phyloP scores from a whole-genome alignment of 2,888 invertebrate species.

The Brenthis daphne region DNA sequence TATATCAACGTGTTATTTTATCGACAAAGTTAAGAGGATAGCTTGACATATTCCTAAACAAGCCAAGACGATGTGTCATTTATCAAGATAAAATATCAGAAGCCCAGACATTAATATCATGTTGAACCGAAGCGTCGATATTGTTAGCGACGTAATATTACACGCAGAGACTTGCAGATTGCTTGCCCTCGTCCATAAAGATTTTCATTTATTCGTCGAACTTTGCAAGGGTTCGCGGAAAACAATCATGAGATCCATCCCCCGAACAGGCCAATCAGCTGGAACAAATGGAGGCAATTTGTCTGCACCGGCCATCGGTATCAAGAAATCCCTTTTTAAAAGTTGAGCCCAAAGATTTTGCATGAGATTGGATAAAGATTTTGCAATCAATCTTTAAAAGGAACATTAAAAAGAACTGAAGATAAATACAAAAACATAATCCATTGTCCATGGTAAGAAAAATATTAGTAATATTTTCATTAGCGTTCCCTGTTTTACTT shows the following conservation, averaged over 20 bases:
- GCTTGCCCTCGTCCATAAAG: constrained; percentile 59
- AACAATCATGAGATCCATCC: constrained; percentile 76
- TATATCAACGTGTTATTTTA: no score
- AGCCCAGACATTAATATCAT: constrained; percentile 23
- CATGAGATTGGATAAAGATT: constrained; percentile 11
- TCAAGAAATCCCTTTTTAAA: constrained; percentile 27
- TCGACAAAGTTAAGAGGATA: not conserved
- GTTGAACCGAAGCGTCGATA: constrained; percentile 15
- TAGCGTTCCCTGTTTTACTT: no score
- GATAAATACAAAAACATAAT: not conserved
- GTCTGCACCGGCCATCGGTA: constrained; percentile 42
- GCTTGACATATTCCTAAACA: not conserved
- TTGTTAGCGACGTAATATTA: constrained; percentile 42
- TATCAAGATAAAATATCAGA: constrained; percentile 22
- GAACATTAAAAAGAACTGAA: constrained; percentile 16
- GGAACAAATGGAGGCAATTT: constrained; percentile 70
- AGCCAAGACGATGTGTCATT: constrained; percentile 4
- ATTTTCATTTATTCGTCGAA: constrained; percentile 61
- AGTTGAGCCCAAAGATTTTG: constrained; percentile 18
- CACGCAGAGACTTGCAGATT: constrained; percentile 52
- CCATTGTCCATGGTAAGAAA: no score
- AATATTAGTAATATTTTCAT: no score
- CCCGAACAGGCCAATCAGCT: constrained; percentile 71
- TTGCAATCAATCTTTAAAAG: constrained; percentile 9
- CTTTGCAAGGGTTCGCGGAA: constrained; percentile 67